These are phyloP conservation scores for Halcyon chelicuti DNA, from an alignment of 2,797 vertebrate species.

Conservation along the genomic window DNA sequence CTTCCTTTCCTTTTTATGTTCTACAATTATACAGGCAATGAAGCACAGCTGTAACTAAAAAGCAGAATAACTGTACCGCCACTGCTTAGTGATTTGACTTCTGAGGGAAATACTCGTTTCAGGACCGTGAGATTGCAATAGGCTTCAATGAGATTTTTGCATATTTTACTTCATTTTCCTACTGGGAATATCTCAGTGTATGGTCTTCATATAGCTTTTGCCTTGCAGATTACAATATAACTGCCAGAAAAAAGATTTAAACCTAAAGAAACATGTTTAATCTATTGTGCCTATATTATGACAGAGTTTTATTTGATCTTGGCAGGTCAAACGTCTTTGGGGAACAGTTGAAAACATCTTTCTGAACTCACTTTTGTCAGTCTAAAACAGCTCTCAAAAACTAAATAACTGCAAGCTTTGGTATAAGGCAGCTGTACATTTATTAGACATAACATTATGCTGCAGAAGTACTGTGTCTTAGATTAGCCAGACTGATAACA, in stretches of 20 bases:
- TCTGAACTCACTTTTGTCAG: slow-evolving; percentile 49
- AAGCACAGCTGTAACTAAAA: slow-evolving; percentile 59
- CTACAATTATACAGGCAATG: slow-evolving; percentile 35
- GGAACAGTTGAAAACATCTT: slow-evolving; percentile 75
- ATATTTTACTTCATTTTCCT: slow-evolving; percentile 63
- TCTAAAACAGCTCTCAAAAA: slow-evolving; percentile 62
- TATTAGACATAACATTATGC: neutral
- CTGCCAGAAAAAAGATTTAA: slow-evolving; percentile 36
- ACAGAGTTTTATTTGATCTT: slow-evolving; percentile 76
- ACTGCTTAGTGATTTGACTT: slow-evolving; percentile 46
- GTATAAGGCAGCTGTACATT: slow-evolving; percentile 28
- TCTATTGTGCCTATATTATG: slow-evolving; percentile 66
- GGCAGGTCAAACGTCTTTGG: slow-evolving; percentile 23
- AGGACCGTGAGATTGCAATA: slow-evolving; percentile 59
- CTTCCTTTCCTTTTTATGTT: slow-evolving; percentile 65
- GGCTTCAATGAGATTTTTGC: slow-evolving; percentile 36
- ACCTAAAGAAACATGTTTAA: slow-evolving; percentile 67
- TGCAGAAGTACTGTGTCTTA: slow-evolving; percentile 32
- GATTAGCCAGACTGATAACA: slow-evolving; percentile 54
- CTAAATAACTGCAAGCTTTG: slow-evolving; percentile 39
- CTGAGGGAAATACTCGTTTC: slow-evolving; percentile 60
- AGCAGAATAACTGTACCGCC: neutral
- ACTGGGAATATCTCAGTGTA: slow-evolving; percentile 51
- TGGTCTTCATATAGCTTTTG: slow-evolving; percentile 61
- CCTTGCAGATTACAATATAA: slow-evolving; percentile 51